phyloP scores from a whole-genome alignment of 1,140 invertebrate genomes.

The Metaphire vulgaris region DNA sequence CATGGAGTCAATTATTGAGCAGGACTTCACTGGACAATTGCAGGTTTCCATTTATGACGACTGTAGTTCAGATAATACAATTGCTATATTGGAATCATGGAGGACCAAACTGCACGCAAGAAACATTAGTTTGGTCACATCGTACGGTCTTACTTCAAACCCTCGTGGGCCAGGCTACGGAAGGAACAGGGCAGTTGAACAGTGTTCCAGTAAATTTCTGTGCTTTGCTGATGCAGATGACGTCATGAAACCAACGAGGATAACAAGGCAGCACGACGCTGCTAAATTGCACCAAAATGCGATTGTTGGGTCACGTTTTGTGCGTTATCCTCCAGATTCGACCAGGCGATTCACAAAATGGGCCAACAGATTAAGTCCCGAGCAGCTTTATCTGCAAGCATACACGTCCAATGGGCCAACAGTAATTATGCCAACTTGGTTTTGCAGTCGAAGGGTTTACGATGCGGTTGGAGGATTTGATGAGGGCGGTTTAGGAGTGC shows the following conservation, averaged over 20 bases:
- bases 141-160: conserved; percentile 42
- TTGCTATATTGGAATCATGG: conserved; percentile 55
- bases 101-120: conserved; percentile 50
- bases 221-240: conserved; percentile 74
- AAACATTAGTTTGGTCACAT: conserved; percentile 52
- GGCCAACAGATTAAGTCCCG: conserved; percentile 61
- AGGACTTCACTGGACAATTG: conserved; percentile 55
- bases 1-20: conserved; percentile 58
- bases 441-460: conserved; percentile 60
- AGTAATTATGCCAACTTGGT: conserved; percentile 75
- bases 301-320: conserved; percentile 48
- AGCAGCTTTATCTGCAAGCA: conserved; percentile 62
- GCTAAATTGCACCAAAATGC: conserved; percentile 53
- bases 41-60: conserved; percentile 67
- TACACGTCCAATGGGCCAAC: conserved; percentile 72
- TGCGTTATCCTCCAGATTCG: conserved; percentile 51
- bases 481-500: conserved; percentile 57
- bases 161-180: conserved; percentile 63
- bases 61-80: conserved; percentile 59
- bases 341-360: conserved; percentile 64
- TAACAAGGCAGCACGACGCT: conserved; percentile 58
- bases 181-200: conserved; percentile 63
- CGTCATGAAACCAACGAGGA: conserved; percentile 61
- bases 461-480: conserved; percentile 53
- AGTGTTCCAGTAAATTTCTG: conserved; percentile 62